A percentile compares a stretch with the other conserved stretches of the same genome.
phyloP scores from a whole-genome alignment of 2,113 vertebrate species.

The Hippocampus guttulatus region DNA sequence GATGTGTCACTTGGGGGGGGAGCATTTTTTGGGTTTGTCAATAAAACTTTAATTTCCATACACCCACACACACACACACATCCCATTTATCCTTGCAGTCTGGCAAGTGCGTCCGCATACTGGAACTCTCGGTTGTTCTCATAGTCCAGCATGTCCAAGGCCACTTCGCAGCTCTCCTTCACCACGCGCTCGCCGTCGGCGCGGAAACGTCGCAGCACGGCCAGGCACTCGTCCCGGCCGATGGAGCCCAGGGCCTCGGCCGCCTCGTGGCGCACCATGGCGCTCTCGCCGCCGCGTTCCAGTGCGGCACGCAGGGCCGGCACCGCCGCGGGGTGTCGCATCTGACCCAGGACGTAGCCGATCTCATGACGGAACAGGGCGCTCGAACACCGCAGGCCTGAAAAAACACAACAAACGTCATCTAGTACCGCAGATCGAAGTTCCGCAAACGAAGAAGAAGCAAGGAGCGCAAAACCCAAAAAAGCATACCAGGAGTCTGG shows the following conservation, averaged over 20 bases:
- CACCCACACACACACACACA: no score
- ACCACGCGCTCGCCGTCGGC: conserved; percentile 82
- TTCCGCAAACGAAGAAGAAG: no score
- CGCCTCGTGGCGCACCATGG: conserved; percentile 95
- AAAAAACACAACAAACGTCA: accelerated
- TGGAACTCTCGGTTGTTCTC: conserved; percentile 81
- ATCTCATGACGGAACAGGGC: conserved; percentile 93
- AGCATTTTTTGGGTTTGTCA: no score
- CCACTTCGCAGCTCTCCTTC: conserved; percentile 93
- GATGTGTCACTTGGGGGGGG: no score
- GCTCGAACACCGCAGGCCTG: conserved; percentile 81
- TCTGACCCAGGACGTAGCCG: conserved; percentile 90
- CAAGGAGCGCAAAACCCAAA: no score
- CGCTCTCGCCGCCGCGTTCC: conserved; percentile 67
- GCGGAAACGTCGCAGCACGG: conserved; percentile 68
- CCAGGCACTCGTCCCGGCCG: conserved; percentile 80
- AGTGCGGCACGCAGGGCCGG: conserved; percentile 73
- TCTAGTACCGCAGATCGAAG: neutral
- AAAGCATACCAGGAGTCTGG: no score
- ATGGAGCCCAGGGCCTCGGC: conserved; percentile 93
- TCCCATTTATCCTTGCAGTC: conserved; percentile 41
- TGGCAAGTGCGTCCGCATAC: conserved; percentile 81
- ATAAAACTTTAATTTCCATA: neutral
- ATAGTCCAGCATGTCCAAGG: conserved; percentile 87
- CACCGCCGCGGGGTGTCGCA: conserved; percentile 82